Evolutionary conservation across 2,113 vertebrate species (phyloP).

Genomic region (Daubentonia madagascariensis): DNA sequence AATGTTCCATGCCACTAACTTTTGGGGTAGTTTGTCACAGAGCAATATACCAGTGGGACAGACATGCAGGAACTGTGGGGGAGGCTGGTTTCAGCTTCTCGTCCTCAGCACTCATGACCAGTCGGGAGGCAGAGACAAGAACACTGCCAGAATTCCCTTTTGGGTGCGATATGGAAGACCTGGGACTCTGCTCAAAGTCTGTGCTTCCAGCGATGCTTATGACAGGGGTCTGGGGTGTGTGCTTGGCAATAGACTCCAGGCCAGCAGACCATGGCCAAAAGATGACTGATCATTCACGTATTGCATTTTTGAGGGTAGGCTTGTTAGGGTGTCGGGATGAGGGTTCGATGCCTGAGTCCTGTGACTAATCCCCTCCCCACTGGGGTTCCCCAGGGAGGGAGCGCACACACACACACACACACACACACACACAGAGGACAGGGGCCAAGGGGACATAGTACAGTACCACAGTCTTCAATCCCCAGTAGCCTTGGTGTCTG

Average conservation of each 20-base stretch:
- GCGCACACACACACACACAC: too few relatives aligned
- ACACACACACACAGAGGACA: not conserved
- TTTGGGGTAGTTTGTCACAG: not conserved
- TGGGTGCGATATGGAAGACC: too few relatives aligned
- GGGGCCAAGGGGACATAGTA: fast-evolving
- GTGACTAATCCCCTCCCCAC: not conserved
- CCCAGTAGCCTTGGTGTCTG: not conserved
- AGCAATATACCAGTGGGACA: not conserved
- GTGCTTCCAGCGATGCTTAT: fast-evolving
- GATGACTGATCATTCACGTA: fast-evolving
- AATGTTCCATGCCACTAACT: not conserved
- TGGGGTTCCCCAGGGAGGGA: not conserved
- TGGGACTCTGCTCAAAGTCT: not conserved
- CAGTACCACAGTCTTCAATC: fast-evolving
- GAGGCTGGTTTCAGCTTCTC: not conserved
- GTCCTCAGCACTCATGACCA: not conserved
- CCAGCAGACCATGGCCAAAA: not conserved
- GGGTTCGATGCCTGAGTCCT: not conserved
- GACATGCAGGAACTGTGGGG: not conserved
- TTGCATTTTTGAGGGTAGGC: too few relatives aligned
- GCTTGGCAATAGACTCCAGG: not conserved
- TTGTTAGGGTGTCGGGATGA: not conserved
- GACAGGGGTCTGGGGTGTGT: not conserved
- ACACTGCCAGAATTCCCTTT: not conserved
- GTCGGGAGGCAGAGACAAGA: not conserved